These are phyloP conservation scores for Amiota minor DNA, from an alignment of 2,888 invertebrate species.

Conservation along the genomic window DNA sequence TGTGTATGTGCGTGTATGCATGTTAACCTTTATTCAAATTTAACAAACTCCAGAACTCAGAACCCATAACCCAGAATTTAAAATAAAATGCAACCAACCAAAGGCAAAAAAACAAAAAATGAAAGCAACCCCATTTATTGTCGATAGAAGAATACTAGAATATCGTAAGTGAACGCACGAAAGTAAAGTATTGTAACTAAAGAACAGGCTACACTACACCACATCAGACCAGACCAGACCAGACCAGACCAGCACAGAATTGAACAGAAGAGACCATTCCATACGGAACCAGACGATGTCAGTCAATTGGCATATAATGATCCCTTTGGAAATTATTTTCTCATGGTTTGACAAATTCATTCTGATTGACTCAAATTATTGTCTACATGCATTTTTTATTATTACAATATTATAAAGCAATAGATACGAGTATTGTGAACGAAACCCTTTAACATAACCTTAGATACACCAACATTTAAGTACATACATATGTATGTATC, in stretches of 20 bases:
- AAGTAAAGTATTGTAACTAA: too few relatives aligned
- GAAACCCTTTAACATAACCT: constrained; percentile 2
- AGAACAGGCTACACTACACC: too few relatives aligned
- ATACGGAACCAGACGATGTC: constrained; percentile 40
- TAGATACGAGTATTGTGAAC: neutral
- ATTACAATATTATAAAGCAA: too few relatives aligned
- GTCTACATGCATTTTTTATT: neutral
- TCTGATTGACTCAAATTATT: constrained; percentile 28
- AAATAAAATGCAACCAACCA: constrained; percentile 7
- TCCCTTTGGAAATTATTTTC: constrained; percentile 47
- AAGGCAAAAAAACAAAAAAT: constrained; percentile 1
- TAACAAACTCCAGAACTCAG: constrained; percentile 29
- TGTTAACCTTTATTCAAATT: constrained; percentile 61
- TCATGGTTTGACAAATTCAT: constrained; percentile 29
- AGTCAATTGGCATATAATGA: constrained; percentile 66
- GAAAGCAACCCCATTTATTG: constrained; percentile 10
- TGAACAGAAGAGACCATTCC: constrained; percentile 44
- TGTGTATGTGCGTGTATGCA: neutral
- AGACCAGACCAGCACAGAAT: neutral
- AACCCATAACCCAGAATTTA: too few relatives aligned
- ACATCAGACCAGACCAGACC: neutral
- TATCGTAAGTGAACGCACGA: neutral
- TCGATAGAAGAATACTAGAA: neutral
- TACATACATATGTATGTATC: neutral
- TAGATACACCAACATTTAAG: too few relatives aligned